Conservation (phyloP, 2,113 vertebrate species). For the Gorsachius goisagi region DNA sequence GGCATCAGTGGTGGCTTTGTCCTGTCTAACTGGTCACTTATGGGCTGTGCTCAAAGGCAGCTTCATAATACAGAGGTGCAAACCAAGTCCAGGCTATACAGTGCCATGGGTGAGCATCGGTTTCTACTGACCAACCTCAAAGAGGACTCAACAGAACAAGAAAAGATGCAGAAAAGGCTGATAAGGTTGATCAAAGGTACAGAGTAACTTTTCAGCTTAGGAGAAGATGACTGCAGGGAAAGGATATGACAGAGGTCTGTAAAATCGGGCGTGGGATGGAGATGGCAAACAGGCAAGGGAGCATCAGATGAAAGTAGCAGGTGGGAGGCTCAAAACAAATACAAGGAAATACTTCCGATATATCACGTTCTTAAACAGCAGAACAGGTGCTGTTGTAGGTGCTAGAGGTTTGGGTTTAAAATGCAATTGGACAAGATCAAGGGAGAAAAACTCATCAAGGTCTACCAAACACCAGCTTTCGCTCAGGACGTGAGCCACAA, state of each 20-base stretch:
- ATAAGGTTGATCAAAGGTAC: fast-evolving
- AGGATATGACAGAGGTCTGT: background rate
- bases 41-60: background rate
- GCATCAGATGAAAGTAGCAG: background rate
- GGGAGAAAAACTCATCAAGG: background rate
- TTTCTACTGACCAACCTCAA: background rate
- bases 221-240: background rate
- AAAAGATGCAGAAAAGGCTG: background rate
- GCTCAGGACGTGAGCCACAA: background rate
- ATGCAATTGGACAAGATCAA: background rate
- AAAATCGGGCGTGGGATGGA: background rate
- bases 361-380: background rate
- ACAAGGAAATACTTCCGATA: background rate
- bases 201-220: background rate
- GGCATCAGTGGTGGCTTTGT: background rate
- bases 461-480: background rate
- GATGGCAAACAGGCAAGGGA: background rate
- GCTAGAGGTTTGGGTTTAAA: background rate
- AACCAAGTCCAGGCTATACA: background rate
- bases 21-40: background rate
- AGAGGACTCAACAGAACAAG: background rate
- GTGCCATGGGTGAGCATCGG: background rate
- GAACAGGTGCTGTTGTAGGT: background rate
- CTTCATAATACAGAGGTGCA: background rate
- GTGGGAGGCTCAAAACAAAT: background rate